A percentile compares a stretch with the other conserved stretches of the same genome.
Conservation (phyloP, 2,797 vertebrate genomes). For the Hyperoplus lanceolatus region DNA sequence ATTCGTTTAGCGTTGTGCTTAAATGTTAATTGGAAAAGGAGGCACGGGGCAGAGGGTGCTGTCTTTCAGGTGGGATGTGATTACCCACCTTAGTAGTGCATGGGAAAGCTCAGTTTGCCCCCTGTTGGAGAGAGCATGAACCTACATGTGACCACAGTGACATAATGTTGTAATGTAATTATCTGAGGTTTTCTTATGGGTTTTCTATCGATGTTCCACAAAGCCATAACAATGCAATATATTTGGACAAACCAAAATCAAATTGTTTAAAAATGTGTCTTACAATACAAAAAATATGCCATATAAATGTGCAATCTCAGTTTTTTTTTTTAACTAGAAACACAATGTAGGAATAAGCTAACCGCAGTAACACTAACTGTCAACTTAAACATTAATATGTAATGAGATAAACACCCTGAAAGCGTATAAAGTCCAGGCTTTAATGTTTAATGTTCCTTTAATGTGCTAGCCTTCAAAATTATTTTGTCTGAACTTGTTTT, state of each 20-base stretch:
- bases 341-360: background rate
- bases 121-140: conserved; percentile 68
- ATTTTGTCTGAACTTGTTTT: background rate
- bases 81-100: background rate
- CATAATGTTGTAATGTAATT: background rate
- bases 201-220: too few relatives aligned
- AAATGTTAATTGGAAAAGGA: conserved; percentile 28
- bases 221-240: background rate
- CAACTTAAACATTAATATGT: too few relatives aligned
- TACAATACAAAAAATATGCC: background rate
- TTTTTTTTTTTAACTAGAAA: background rate
- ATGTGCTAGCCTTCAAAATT: background rate
- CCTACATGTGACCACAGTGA: conserved; percentile 3
- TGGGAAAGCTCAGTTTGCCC: conserved; percentile 55
- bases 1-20: conserved; percentile 23
- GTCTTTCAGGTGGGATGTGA: conserved; percentile 13
- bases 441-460: background rate
- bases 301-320: background rate
- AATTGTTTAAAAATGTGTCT: background rate
- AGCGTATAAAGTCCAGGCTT: background rate
- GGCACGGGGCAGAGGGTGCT: background rate
- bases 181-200: background rate
- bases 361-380: background rate
- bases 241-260: background rate
- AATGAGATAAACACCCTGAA: background rate